Evolutionary conservation across 2,888 invertebrate genomes (phyloP).

Genomic region (Laothoe populi): DNA sequence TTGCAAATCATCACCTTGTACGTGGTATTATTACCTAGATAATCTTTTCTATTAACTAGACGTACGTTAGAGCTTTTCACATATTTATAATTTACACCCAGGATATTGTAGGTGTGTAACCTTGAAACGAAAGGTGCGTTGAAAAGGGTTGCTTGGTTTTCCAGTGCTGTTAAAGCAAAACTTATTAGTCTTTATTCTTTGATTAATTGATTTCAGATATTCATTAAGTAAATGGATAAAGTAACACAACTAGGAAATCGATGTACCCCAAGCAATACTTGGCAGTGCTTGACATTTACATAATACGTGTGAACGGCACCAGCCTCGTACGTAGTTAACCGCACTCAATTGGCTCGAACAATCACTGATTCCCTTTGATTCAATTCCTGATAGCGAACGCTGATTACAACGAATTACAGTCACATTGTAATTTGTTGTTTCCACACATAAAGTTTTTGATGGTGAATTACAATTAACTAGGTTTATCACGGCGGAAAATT

Average conservation of each 20-base stretch:
- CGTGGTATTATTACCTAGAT: no score
- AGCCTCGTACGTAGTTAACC: conserved; percentile 29
- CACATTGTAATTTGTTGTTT: conserved; percentile 54
- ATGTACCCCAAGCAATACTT: conserved; percentile 9
- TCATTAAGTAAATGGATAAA: neutral
- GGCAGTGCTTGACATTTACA: conserved; percentile 17
- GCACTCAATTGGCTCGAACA: conserved; percentile 44
- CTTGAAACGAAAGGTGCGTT: no score
- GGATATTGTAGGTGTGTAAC: no score
- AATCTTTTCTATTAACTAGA: no score
- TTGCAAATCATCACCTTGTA: no score
- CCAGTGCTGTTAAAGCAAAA: no score
- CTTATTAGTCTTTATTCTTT: no score
- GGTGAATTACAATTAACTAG: conserved; percentile 47
- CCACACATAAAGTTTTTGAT: conserved; percentile 44
- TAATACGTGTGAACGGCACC: conserved; percentile 1
- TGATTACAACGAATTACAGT: conserved; percentile 62
- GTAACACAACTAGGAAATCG: neutral
- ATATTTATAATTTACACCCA: no score
- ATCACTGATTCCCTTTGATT: conserved; percentile 65
- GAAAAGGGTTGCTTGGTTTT: no score
- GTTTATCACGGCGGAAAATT: conserved; percentile 27
- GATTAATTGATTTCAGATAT: neutral
- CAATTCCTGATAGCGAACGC: conserved; percentile 57
- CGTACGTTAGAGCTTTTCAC: no score